Evolutionary conservation across 2,113 vertebrate species (phyloP).

Genomic region (Osmerus eperlanus): DNA sequence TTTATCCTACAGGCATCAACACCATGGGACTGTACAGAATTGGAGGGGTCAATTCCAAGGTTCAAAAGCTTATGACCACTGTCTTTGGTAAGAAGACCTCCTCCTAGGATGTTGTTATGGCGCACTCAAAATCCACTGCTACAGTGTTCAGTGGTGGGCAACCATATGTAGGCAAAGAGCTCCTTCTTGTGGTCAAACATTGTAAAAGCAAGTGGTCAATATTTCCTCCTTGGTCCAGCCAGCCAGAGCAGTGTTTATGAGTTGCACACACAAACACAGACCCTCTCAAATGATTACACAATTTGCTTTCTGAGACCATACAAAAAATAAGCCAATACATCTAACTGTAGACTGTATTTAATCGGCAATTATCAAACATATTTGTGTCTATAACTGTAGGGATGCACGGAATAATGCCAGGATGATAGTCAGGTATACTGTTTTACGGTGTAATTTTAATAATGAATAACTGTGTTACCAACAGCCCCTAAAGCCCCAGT

Average conservation of each 20-base stretch:
- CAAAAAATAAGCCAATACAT: too few species aligned
- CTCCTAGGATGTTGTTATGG: too few species aligned
- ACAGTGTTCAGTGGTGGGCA: background rate
- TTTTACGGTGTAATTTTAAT: background rate
- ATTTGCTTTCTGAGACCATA: too few species aligned
- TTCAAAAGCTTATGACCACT: constrained; percentile 96
- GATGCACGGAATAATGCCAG: background rate
- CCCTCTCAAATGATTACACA: background rate
- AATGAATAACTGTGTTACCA: constrained; percentile 38
- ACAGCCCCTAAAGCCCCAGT: constrained; percentile 86
- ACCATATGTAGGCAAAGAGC: constrained; percentile 37
- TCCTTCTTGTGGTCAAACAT: constrained; percentile 51
- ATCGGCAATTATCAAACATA: background rate
- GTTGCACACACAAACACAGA: background rate
- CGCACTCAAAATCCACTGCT: background rate
- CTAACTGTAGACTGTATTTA: too few species aligned
- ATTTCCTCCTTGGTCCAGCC: constrained; percentile 22
- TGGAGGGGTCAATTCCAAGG: constrained; percentile 97
- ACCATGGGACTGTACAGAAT: constrained; percentile 96
- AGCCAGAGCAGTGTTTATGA: background rate
- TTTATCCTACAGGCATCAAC: constrained; percentile 78
- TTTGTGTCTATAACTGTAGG: constrained; percentile 4
- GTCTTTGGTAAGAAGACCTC: constrained; percentile 82
- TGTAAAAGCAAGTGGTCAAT: constrained; percentile 29
- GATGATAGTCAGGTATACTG: background rate